Percentiles rank a stretch among this genome's conserved stretches.
Evolutionary conservation across 1,140 invertebrate species (phyloP).

Genomic region (Arion vulgaris): DNA sequence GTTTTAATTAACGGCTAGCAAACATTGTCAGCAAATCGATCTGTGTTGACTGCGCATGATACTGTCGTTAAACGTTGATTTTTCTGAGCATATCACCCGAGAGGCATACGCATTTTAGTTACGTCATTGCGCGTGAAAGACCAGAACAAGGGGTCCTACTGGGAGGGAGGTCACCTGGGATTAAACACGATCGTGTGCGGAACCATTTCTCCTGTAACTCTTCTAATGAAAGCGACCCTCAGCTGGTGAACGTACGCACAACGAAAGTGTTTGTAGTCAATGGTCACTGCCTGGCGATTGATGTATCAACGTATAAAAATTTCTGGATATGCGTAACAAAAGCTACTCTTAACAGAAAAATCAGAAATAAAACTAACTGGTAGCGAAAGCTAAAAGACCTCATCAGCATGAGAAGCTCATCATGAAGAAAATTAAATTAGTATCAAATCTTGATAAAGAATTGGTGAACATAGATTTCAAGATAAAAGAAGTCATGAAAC

Average conservation of each 20-base stretch:
- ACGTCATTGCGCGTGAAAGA: not conserved
- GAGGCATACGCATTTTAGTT: not conserved
- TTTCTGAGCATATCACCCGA: not conserved
- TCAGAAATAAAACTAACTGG: not conserved
- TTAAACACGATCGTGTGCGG: not conserved
- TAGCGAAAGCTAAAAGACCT: not conserved
- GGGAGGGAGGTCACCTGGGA: not conserved
- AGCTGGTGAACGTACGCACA: not conserved
- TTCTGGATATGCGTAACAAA: not conserved
- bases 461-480: constrained; percentile 4
- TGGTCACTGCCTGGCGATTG: not conserved
- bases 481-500: not conserved
- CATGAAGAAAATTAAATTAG: constrained; percentile 1
- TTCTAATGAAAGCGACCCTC: not conserved
- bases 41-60: not conserved
- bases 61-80: not conserved
- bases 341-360: not conserved
- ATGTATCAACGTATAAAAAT: not conserved
- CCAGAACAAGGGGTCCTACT: not conserved
- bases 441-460: not conserved
- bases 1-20: constrained; percentile 11
- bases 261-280: not conserved
- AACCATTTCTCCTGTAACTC: not conserved
- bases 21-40: not conserved
- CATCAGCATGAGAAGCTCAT: not conserved